Percentiles rank a stretch among this genome's conserved stretches.
phyloP scores from a whole-genome alignment of 2,113 vertebrate genomes.

The Microcebus lehilahytsara region DNA sequence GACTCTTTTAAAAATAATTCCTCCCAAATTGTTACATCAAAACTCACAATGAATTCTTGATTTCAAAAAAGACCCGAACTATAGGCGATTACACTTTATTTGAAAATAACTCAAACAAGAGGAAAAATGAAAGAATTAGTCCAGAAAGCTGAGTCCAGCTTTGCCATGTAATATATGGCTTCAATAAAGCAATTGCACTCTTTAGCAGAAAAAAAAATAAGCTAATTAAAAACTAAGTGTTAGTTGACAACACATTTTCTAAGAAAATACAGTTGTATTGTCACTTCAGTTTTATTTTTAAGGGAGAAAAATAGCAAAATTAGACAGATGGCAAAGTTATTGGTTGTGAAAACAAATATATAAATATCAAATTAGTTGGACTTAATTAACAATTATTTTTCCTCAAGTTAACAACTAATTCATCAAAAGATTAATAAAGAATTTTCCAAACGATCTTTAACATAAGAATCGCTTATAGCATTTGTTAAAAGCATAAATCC shows the following conservation, averaged over 20 bases:
- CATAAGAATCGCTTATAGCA: not conserved
- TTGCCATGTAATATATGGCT: conserved; percentile 18
- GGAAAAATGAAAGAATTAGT: not conserved
- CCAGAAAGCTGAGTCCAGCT: not conserved
- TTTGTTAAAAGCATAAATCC: conserved; percentile 6
- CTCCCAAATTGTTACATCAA: not conserved
- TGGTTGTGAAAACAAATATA: conserved; percentile 32
- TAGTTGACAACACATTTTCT: conserved; percentile 34
- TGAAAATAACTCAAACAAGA: conserved; percentile 9
- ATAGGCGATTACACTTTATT: conserved; percentile 2
- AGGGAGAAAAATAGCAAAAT: conserved; percentile 32
- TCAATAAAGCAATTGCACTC: not conserved
- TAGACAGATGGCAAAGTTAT: not conserved
- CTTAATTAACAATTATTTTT: conserved; percentile 7
- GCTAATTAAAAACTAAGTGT: not conserved
- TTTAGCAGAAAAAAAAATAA: conserved; percentile 39
- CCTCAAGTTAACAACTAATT: conserved; percentile 7
- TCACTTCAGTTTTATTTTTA: not conserved
- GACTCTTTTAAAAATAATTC: not conserved
- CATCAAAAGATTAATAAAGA: conserved; percentile 40
- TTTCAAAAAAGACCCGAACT: not conserved
- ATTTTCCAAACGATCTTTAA: not conserved
- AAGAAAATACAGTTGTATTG: not conserved
- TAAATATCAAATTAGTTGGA: conserved; percentile 14
- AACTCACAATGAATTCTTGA: not conserved